A percentile compares a stretch with the other conserved stretches of the same genome.
Conservation (phyloP, 2,888 invertebrate species). For the Watsonalla binaria region DNA sequence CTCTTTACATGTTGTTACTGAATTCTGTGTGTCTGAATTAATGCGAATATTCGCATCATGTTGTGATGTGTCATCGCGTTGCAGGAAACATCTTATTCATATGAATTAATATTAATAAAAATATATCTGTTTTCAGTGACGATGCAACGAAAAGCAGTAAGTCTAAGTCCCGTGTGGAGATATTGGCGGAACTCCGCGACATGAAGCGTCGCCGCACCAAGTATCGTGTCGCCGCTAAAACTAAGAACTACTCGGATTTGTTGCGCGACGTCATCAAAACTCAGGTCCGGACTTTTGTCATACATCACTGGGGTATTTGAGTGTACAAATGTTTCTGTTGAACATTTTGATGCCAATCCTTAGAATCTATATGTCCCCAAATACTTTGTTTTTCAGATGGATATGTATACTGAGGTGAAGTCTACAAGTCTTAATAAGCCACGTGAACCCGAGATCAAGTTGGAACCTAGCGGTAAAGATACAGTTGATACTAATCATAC, state of each 20-base stretch:
- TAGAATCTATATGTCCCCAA: neutral
- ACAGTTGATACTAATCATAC: neutral
- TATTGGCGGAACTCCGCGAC: slow-evolving; percentile 76
- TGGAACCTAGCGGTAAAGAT: neutral
- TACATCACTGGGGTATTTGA: too few species aligned
- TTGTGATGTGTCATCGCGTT: too few species aligned
- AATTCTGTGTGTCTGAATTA: too few species aligned
- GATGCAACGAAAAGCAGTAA: slow-evolving; percentile 8
- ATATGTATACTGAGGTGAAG: slow-evolving; percentile 28
- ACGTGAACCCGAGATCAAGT: neutral
- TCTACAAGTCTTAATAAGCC: neutral
- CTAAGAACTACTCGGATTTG: slow-evolving; percentile 77
- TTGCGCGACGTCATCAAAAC: slow-evolving; percentile 79
- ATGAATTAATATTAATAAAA: neutral
- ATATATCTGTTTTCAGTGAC: neutral
- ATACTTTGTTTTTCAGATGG: slow-evolving; percentile 36
- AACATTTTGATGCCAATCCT: too few species aligned
- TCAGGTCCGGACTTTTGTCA: slow-evolving; percentile 50
- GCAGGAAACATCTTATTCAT: too few species aligned
- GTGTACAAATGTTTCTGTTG: too few species aligned
- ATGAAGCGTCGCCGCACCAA: slow-evolving; percentile 79
- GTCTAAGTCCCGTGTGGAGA: slow-evolving; percentile 57
- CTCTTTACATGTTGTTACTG: too few species aligned
- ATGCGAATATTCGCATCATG: too few species aligned
- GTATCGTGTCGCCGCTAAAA: slow-evolving; percentile 78